Base-by-base conservation (phyloP, 2,113 vertebrate genomes). In the Urocynchramus pylzowi region DNA sequence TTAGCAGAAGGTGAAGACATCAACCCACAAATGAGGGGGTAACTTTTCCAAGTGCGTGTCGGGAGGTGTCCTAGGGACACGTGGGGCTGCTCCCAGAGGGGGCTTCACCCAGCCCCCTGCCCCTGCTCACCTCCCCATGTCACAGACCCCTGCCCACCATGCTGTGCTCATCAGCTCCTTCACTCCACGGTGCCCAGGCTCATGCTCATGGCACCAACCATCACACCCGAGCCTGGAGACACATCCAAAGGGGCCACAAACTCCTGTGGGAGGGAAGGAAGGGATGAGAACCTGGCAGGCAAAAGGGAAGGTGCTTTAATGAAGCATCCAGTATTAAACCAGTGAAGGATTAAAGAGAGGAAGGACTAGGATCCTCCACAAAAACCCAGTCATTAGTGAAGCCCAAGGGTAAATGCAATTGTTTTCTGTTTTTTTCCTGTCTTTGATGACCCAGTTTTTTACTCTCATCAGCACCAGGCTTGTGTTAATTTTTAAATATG, bases 401-500 rank as follows among this genome's bases (percentile, higher is more conserved):
- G 79, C 83, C 74, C 5, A 7, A 92, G 88, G 82, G 91, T 50
- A 91, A 90, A 96, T 64, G 53, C 54, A 89, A 67, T 86, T 96
- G 91, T 93, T 97, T 97, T 92, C 52, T 85, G 44, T 1, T 50
- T 86, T 91, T 77, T 92, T 65, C 65, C 41, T 65, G 78, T 53
- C 95, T 97, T 96, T 96, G 93, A 77, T 96, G 97, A 94, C 84
- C 83, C 86, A 94, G 90, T 84, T 97, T 91, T 95, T 95, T 73
- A 50, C 84, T 95, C 81, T 95, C 92, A 71, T 79, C 95, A 57
- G 81, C 81, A 50, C 81, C 67, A 63, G 85, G 85, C 70, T 94
- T 84, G 86, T 67, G 70, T 97, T 95, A 95, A 97, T 93, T 97
- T 97, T 96, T 93, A 96, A 96, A 94, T 86, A 82, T 69, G 89